Evolutionary conservation across 2,113 vertebrate genomes (phyloP).

Genomic region (Xiphophorus hellerii): DNA sequence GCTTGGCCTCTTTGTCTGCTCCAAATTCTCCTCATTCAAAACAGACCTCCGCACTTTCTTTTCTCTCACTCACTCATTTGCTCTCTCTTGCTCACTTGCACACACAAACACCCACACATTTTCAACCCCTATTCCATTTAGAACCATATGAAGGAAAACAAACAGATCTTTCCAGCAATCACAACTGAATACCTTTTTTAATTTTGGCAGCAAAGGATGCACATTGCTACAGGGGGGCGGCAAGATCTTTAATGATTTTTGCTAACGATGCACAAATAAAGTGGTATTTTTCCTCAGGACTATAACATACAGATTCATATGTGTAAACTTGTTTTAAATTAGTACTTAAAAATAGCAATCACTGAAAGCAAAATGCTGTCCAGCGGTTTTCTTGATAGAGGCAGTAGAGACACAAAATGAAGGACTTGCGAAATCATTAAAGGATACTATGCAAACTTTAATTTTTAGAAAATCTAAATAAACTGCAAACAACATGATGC

Average conservation of each 20-base stretch:
- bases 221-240: neutral
- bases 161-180: neutral
- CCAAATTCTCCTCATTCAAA: conserved; percentile 63
- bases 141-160: conserved; percentile 19
- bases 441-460: too few species aligned
- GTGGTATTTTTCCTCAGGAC: too few species aligned
- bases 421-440: too few species aligned
- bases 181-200: neutral
- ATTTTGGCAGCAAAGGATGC: neutral
- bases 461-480: too few species aligned
- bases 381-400: too few species aligned
- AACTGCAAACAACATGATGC: too few species aligned
- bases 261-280: neutral
- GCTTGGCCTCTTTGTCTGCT: conserved; percentile 57
- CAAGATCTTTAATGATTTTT: neutral
- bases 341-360: too few species aligned
- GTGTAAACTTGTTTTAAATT: too few species aligned
- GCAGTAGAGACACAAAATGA: too few species aligned
- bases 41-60: conserved; percentile 38
- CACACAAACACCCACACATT: conserved; percentile 4
- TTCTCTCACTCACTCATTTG: conserved; percentile 4
- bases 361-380: too few species aligned
- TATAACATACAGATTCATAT: too few species aligned
- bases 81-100: conserved; percentile 1
- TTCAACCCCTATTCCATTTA: conserved; percentile 18